A percentile compares a stretch with the other conserved stretches of the same genome.
These are phyloP conservation scores for Hippoglossus stenolepis DNA, from an alignment of 2,113 vertebrate genomes.

Conservation along the genomic window DNA sequence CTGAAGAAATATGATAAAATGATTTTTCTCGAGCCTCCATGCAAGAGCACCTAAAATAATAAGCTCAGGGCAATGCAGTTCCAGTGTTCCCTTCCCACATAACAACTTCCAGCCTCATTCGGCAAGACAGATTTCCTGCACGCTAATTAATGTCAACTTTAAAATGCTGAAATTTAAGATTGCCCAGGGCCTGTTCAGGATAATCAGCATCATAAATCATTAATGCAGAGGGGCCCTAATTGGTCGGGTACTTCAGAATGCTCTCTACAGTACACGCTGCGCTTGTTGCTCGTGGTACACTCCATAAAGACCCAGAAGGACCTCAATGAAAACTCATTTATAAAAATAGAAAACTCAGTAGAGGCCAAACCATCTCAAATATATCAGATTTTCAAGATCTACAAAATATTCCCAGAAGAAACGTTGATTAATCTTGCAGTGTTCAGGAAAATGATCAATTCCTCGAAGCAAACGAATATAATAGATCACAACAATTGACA, in stretches of 20 bases:
- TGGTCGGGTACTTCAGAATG: constrained; percentile 9
- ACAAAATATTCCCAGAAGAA: too few species aligned
- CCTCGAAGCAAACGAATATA: background rate
- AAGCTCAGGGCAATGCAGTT: background rate
- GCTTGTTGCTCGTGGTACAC: constrained; percentile 3
- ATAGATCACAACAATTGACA: background rate
- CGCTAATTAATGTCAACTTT: constrained; percentile 34
- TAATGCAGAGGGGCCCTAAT: constrained; percentile 15
- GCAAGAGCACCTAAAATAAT: background rate
- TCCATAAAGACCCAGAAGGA: background rate
- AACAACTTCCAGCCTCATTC: constrained; percentile 9
- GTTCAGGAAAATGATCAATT: background rate
- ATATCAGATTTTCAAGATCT: background rate
- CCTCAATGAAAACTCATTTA: background rate
- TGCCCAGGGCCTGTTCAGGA: constrained; percentile 20
- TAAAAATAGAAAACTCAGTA: background rate
- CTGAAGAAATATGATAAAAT: background rate
- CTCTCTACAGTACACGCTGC: background rate
- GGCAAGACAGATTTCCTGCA: constrained; percentile 10
- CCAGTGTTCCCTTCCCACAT: background rate
- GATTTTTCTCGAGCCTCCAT: background rate
- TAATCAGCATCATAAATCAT: constrained; percentile 46
- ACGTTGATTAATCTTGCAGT: too few species aligned
- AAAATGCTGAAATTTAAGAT: constrained; percentile 34
- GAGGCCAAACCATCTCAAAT: background rate